phyloP scores from a whole-genome alignment of 35 echinoderm and acorn worm species.

The Diadema setosum region DNA sequence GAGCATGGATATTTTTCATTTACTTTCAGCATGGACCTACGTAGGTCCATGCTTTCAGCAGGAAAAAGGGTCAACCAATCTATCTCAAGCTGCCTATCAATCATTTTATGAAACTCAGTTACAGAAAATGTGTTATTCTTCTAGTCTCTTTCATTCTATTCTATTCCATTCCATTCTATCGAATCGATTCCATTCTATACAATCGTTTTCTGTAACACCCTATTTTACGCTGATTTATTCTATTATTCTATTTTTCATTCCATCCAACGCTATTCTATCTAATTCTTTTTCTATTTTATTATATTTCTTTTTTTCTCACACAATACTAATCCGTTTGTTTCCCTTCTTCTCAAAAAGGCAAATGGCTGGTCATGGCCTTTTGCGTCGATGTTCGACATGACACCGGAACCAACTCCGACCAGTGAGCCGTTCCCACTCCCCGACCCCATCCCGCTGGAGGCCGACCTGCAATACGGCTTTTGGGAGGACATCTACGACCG shows the following conservation, averaged over 20 bases:
- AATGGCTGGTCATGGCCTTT: background rate
- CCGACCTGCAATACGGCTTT: background rate
- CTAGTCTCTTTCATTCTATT: too few species aligned
- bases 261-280: background rate
- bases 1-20: too few species aligned
- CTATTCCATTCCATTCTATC: too few species aligned
- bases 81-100: too few species aligned
- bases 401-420: background rate
- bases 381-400: background rate
- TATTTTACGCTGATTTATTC: background rate
- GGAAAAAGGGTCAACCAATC: too few species aligned
- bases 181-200: too few species aligned
- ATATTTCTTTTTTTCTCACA: background rate
- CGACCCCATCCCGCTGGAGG: background rate
- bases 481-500: background rate
- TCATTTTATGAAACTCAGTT: too few species aligned
- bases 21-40: too few species aligned
- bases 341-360: background rate
- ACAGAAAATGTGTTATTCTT: too few species aligned
- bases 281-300: background rate
- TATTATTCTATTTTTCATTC: too few species aligned
- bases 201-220: background rate
- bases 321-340: background rate
- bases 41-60: too few species aligned
- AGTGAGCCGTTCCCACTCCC: background rate